Conservation (phyloP, 2,888 invertebrate species). For the Catotricha subobsoleta region DNA sequence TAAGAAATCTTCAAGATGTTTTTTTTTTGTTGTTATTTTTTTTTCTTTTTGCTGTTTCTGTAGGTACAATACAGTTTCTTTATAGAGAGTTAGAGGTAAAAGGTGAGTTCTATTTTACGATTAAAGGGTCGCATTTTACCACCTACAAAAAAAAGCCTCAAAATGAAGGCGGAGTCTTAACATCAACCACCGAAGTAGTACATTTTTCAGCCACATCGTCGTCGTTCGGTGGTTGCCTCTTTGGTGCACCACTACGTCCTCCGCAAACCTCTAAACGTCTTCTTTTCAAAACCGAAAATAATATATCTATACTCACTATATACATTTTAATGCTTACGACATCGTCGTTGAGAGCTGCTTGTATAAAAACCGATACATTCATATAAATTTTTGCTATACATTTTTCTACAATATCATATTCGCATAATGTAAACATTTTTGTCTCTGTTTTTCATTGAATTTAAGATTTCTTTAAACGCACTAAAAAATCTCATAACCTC, state of each 20-base stretch:
- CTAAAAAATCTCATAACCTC: constrained; percentile 4
- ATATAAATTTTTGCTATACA: too few relatives aligned
- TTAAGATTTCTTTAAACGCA: too few relatives aligned
- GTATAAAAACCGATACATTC: too few relatives aligned
- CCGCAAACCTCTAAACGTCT: constrained; percentile 14
- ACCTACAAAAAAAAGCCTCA: constrained; percentile 8
- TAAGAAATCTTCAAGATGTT: constrained; percentile 5
- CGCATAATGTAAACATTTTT: too few relatives aligned
- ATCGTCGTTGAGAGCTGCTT: too few relatives aligned
- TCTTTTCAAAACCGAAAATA: constrained; percentile 8
- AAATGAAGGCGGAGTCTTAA: constrained; percentile 7
- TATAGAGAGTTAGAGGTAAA: background rate
- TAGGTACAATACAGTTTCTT: background rate
- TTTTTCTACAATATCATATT: too few relatives aligned
- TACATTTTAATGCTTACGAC: too few relatives aligned
- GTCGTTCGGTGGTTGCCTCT: constrained; percentile 15
- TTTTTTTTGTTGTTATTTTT: too few relatives aligned
- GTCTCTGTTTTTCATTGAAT: too few relatives aligned
- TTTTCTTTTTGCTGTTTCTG: too few relatives aligned
- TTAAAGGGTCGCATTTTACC: constrained; percentile 6
- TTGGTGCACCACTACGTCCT: constrained; percentile 15
- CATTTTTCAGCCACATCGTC: constrained; percentile 13
- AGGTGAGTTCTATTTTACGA: constrained; percentile 6
- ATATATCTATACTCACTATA: too few relatives aligned
- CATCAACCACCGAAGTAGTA: constrained; percentile 8